Evolutionary conservation across 2,113 vertebrate species (phyloP).

Genomic region (Thamnophis sirtalis): DNA sequence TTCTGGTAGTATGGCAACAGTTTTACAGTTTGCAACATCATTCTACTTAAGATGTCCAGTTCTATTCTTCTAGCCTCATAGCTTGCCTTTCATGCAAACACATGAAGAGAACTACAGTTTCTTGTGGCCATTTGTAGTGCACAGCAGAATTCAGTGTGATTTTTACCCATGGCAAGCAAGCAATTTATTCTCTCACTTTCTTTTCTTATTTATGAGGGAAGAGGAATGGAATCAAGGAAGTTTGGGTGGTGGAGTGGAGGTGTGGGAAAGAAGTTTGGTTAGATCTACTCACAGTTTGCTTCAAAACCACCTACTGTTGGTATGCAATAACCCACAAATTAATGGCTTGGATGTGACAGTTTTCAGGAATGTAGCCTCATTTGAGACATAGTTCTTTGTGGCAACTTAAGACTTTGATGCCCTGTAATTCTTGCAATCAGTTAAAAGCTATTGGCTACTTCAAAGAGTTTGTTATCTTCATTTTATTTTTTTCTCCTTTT

Average conservation of each 20-base stretch:
- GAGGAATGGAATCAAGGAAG: neutral
- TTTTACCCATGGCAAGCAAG: neutral
- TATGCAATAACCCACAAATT: neutral
- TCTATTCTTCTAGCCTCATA: neutral
- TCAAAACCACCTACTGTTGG: neutral
- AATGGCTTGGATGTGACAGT: neutral
- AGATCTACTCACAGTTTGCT: neutral
- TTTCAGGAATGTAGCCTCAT: neutral
- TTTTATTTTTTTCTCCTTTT: conserved; percentile 53
- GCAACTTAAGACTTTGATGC: conserved; percentile 24
- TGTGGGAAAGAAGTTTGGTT: neutral
- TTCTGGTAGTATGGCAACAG: neutral
- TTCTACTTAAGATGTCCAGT: neutral
- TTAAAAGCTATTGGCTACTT: conserved; percentile 48
- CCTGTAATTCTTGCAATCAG: conserved; percentile 43
- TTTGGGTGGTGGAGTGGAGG: neutral
- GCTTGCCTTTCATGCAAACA: neutral
- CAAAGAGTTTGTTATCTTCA: conserved; percentile 35
- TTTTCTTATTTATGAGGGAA: neutral
- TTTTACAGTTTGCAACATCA: neutral
- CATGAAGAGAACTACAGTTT: neutral
- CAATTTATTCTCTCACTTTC: neutral
- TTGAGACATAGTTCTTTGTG: conserved; percentile 12
- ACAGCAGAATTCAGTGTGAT: neutral
- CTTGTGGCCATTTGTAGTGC: neutral